Conservation (phyloP, 1,140 invertebrate genomes). For the Steinernema feltiae region DNA sequence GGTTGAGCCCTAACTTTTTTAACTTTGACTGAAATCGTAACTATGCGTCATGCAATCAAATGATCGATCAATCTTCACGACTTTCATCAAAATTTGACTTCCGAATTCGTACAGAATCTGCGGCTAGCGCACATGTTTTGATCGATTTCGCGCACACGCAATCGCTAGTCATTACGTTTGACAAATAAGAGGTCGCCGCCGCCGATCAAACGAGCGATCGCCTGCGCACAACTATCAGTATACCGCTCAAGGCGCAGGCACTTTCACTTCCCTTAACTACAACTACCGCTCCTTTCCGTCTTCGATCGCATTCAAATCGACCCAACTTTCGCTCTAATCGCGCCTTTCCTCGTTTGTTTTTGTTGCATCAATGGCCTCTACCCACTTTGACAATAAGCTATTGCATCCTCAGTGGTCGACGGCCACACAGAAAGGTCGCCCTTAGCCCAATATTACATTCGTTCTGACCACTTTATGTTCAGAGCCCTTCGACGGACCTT, state of each 20-base stretch:
- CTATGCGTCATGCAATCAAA: no score
- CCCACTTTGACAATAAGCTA: background rate
- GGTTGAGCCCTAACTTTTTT: constrained; percentile 19
- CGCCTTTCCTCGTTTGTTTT: background rate
- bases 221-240: background rate
- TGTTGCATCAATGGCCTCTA: background rate
- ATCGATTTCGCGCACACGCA: background rate
- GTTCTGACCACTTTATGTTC: background rate
- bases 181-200: constrained; percentile 9
- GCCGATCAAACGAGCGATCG: background rate
- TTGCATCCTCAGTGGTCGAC: background rate
- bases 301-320: background rate
- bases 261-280: background rate
- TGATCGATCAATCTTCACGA: no score
- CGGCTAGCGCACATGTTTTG: background rate
- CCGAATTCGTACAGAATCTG: no score
- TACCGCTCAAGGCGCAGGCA: background rate
- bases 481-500: background rate
- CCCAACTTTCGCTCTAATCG: background rate
- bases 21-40: no score
- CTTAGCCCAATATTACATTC: background rate
- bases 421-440: background rate
- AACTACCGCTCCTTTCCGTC: no score
- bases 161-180: constrained; percentile 8
- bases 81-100: no score